These are phyloP conservation scores for Muraenolepis orangiensis DNA, from an alignment of 2,797 vertebrate genomes.

Conservation along the genomic window DNA sequence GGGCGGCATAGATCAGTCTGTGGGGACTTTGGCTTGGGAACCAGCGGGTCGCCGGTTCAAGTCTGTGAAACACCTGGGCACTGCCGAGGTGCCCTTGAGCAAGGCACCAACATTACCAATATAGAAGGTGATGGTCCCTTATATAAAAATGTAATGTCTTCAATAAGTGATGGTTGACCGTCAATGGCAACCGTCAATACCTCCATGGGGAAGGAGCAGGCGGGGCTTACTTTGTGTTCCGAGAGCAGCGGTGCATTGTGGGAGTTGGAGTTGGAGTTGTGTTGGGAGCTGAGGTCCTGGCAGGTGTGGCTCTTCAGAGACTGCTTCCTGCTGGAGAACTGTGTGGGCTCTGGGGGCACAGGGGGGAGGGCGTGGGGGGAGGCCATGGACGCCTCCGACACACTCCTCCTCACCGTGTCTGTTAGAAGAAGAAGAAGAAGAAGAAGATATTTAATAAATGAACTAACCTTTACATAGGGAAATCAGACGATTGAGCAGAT, in stretches of 20 bases:
- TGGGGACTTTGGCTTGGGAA: no score
- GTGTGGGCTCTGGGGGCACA: slow-evolving; percentile 28
- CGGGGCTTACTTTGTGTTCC: slow-evolving; percentile 58
- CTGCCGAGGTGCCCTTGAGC: no score
- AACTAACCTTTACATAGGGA: no score
- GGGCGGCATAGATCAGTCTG: no score
- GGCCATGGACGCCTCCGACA: slow-evolving; percentile 79
- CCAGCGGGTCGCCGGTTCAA: no score
- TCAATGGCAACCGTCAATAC: no score
- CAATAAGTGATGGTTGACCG: no score
- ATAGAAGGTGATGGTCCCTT: no score
- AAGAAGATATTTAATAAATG: neutral
- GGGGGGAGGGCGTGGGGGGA: slow-evolving; percentile 65
- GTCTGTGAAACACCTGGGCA: no score
- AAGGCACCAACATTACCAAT: no score
- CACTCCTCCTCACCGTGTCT: slow-evolving; percentile 80
- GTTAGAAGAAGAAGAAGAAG: neutral
- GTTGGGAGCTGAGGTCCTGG: slow-evolving; percentile 73
- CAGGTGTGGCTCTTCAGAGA: slow-evolving; percentile 80
- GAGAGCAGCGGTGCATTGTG: slow-evolving; percentile 45
- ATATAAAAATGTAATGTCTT: no score
- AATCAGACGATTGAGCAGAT: neutral
- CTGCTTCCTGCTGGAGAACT: slow-evolving; percentile 59
- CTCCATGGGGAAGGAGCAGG: neutral
- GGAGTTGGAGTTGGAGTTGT: slow-evolving; percentile 39